A percentile compares a stretch with the other conserved stretches of the same genome.
These are phyloP conservation scores for Laothoe populi DNA, from an alignment of 2,888 invertebrate species.

Conservation along the genomic window DNA sequence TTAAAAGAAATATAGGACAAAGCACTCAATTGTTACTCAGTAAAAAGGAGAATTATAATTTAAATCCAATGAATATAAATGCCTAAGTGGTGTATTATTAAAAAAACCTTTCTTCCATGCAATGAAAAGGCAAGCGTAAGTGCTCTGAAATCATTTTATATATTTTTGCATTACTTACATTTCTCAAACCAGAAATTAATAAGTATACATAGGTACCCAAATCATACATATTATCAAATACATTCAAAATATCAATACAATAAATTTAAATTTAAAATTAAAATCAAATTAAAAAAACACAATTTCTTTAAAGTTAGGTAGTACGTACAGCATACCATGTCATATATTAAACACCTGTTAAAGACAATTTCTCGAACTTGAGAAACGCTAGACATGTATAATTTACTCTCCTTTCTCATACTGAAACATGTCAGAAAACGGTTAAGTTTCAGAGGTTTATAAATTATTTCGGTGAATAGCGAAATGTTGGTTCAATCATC, in stretches of 20 bases:
- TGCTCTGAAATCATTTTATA: no score
- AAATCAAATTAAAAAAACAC: no score
- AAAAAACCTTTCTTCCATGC: neutral
- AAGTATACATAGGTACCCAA: no score
- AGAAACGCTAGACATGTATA: neutral
- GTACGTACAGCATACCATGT: no score
- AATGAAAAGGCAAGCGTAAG: neutral
- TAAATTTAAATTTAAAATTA: no score
- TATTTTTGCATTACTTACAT: no score
- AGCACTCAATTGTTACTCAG: neutral
- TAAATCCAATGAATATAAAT: slow-evolving; percentile 12
- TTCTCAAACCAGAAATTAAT: no score
- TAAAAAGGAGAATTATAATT: neutral
- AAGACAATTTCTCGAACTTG: neutral
- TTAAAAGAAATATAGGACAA: neutral
- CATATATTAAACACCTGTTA: no score
- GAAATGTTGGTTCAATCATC: slow-evolving; percentile 24
- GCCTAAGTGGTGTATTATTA: neutral
- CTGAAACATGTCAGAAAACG: neutral
- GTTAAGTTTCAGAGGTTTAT: slow-evolving; percentile 25
- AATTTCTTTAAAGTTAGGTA: no score
- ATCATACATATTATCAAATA: no score
- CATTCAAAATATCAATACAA: no score
- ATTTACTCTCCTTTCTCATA: neutral
- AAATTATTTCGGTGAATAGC: slow-evolving; percentile 27